Conservation (phyloP, 1,140 invertebrate species). For the Trachymyrmex septentrionalis region DNA sequence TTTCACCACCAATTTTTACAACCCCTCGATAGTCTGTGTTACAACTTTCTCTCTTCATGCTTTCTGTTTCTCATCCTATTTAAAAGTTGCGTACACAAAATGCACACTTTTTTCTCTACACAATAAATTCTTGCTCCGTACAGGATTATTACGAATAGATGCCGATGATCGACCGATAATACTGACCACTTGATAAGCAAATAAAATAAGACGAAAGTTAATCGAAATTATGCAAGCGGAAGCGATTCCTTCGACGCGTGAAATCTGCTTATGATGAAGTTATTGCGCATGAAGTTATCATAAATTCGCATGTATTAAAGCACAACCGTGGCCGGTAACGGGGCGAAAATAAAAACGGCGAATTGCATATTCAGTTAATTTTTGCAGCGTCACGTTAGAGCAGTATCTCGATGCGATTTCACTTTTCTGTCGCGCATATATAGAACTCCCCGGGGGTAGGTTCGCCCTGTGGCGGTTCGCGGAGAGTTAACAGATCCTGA, state of each 20-base stretch:
- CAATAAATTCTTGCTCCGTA: background rate
- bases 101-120: background rate
- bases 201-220: constrained; percentile 2
- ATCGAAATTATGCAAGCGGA: background rate
- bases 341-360: constrained; percentile 28
- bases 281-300: background rate
- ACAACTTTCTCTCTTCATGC: constrained; percentile 16
- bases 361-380: constrained; percentile 45
- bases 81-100: background rate
- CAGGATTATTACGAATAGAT: constrained; percentile 4
- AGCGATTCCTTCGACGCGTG: background rate
- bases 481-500: constrained; percentile 37
- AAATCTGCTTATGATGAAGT: constrained; percentile 33
- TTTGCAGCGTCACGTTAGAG: constrained; percentile 21
- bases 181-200: background rate
- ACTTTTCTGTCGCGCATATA: constrained; percentile 8
- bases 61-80: constrained; percentile 17
- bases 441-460: background rate
- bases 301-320: constrained; percentile 43
- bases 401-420: constrained; percentile 29
- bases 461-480: background rate
- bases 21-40: background rate
- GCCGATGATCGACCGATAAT: background rate
- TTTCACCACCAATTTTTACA: constrained; percentile 29
- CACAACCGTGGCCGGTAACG: constrained; percentile 5